Base-by-base conservation (phyloP, 2,797 vertebrate genomes). In the Sebastes itinus region DNA sequence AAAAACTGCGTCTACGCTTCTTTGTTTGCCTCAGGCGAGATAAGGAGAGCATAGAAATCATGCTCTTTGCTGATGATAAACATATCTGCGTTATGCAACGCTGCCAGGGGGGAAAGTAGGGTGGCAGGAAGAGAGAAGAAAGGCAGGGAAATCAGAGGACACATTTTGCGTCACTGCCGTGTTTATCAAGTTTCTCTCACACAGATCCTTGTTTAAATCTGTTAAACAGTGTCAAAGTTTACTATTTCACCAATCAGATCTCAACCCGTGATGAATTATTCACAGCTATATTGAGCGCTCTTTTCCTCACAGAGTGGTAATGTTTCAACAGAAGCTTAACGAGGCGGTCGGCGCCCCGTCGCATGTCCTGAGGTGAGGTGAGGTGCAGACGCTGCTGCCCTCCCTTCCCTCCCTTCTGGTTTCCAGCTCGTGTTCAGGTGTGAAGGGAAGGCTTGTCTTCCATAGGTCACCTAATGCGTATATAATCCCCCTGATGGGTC, bases 391-490 rank as follows among this genome's bases (percentile, higher is more conserved):
- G 6, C 11, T 2, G 5, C 11, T 2, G 38, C 18, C 20, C 4
- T 16, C 1, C 2, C 23, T 2, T 2, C 18, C 20, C 7, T 18
- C 20, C 16, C 28, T 18, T 35, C 52, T 28, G 72, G 59, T 92
- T 92, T 92, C 84, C 82, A 86, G 55, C 87, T 90, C 87, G 91
- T 91, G 92, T 55, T 84, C 88, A 92, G 93, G 92, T 94, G 92
- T 85, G 83, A 85, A 76, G 77, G 55, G 18, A 76, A 46, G 80
- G 74, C 66, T 81, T 72, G 62, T 86, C 76, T 87, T 86, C 69
- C 64, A 82, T 52, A 82, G 85, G 86, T 89, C 84, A 82, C 46
- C 42, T 77, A 83, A 83, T 87, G 49, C 80, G 28, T 69, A 35
- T 84, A 89, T 86, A 89, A 88, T 85, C 84, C 82, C 62, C 55